Base-by-base conservation (phyloP, 2,797 vertebrate species). In the Eleutherodactylus coqui region DNA sequence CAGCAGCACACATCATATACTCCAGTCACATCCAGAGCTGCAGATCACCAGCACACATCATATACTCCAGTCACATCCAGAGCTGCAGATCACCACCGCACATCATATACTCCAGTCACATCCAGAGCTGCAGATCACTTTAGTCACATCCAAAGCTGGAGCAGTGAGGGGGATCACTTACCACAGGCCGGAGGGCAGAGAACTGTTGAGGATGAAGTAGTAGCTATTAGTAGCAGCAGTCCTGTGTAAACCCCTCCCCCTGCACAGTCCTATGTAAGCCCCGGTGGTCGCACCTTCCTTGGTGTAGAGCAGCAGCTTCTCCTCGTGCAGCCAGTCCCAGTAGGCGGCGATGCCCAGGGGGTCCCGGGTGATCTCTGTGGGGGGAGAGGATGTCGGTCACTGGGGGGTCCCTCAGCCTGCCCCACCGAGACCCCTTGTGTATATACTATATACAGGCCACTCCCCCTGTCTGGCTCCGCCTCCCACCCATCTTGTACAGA, bases 281-380 rank as follows among this genome's bases (percentile, higher is more conserved):
- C 58, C 27, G 11, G 10, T 4, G 27, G 36, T 19, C 3, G 0
- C 43, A 84, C 82, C 70, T 76, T 75, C 73, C 4, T 27, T 32
- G 5, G 27, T 76, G 27, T 62, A 76, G 6, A 76, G 55, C 41
- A 41, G n/a, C 58, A 84, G 53, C 51, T 84, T 84, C 51, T 36
- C 72, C 55, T 76, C 72, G 24, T 84, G 82, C 38, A 84, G 73
- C 82, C 82, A 84, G 8, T 84, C 73, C 82, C 82, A 84, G 32
- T 84, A 84, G 0, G 17, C 55, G 0, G 82, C 41, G 1, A 84
- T 84, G 0, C 41, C 55, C 1, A 84, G 43, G 0, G 0, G 19
- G 38, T 84, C 73, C 7, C 43, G 41, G 36, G 55, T 64, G 38
- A 84, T 84, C 82, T 84, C 82, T 84, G 73, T 21, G 27, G 58